Evolutionary conservation across 2,797 vertebrate genomes (phyloP), one percentile per base, ranked within the genome.

Genomic region (Leptatherina wallacei): DNA sequence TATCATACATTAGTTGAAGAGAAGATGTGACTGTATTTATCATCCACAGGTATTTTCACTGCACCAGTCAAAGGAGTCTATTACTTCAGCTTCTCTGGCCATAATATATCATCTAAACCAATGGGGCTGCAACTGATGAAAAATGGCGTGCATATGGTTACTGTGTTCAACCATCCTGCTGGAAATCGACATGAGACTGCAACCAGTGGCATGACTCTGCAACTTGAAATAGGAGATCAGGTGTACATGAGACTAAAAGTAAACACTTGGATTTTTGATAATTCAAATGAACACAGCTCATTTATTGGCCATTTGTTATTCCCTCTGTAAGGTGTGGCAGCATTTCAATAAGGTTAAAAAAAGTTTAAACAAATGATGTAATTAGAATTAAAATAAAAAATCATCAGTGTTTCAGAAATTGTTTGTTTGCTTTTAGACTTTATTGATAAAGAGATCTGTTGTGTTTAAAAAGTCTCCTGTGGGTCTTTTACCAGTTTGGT

Each of bases 21-120:
- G 10, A 32, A 62, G 18, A 20, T 74, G 1, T n/a, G 30, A 63
- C 2, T 24, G 1, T 57, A 27, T 65, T 55, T 2, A 73, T 79
- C 12, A 4, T 59, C 36, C 10, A 0, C 75, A 88, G 84, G 87
- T 74, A 69, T 83, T 62, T 88, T 88, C 0, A 85, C 73, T 8
- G 77, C 85, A 72, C 75, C 88, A 40, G 68, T 84, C 49, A 80
- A 1, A 71, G 87, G 80, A 67, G 0, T 69, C 3, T 83, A 87
- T 44, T 77, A 85, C 64, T 86, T 90, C 65, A 86, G 81, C 61
- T 85, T 86, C 44, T 83, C 73, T 24, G 77, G 82, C 2, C 69
- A 84, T 24, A 81, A 80, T 35, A 0, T 0, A 0, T 71, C 71
- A 56, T 0, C 24, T 20, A 64, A 0, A 55, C 0, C 38, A 22